Percentiles rank a stretch among this genome's conserved stretches.
Conservation (phyloP, 2,113 vertebrate genomes). For the Azemiops feae region DNA sequence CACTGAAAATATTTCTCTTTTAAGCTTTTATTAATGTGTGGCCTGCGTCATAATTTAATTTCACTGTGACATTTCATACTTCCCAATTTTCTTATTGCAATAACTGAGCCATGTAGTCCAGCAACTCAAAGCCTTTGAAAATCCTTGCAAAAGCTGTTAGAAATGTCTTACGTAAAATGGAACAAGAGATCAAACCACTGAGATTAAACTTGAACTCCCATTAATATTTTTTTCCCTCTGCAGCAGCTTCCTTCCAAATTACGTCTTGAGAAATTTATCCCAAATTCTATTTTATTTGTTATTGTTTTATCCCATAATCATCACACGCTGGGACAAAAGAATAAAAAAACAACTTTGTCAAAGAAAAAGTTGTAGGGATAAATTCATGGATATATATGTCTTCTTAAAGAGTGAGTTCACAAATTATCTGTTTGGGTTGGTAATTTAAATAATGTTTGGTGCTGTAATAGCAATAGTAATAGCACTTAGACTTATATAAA, state of each 20-base stretch:
- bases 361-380: not conserved
- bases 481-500: not conserved
- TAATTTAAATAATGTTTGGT: constrained; percentile 52
- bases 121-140: constrained; percentile 51
- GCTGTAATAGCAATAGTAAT: constrained; percentile 37
- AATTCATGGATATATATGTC: constrained; percentile 30
- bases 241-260: constrained; percentile 52
- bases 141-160: constrained; percentile 53
- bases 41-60: not conserved
- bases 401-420: constrained; percentile 60
- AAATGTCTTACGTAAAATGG: constrained; percentile 44
- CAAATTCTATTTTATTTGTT: constrained; percentile 35
- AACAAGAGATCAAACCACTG: constrained; percentile 8
- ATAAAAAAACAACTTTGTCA: constrained; percentile 22
- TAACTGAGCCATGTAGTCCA: constrained; percentile 61
- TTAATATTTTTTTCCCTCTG: constrained; percentile 40
- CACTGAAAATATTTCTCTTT: constrained; percentile 16
- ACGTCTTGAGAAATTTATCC: constrained; percentile 47
- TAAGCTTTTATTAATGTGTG: constrained; percentile 39
- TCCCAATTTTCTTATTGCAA: constrained; percentile 58
- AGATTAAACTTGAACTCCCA: constrained; percentile 6
- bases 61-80: constrained; percentile 46
- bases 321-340: constrained; percentile 11
- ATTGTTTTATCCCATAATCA: constrained; percentile 18
- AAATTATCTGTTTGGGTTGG: constrained; percentile 63